Evolutionary conservation across 1,140 invertebrate species (phyloP), one percentile per base, ranked within the genome.

Genomic region (Bombus turneri): DNA sequence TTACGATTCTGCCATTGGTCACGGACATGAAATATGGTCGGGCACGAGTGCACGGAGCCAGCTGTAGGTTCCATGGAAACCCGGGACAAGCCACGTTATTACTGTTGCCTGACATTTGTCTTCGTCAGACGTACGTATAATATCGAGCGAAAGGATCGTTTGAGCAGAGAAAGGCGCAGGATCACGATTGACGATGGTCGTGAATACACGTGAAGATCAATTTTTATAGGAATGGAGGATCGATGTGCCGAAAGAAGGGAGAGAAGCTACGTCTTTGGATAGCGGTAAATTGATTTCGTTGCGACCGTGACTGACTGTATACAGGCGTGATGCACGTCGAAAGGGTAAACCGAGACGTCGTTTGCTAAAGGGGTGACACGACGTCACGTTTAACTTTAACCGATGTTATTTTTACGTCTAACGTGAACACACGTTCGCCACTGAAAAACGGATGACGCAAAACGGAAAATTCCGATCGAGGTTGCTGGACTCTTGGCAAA

Each of bases 11-110:
- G 53, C 71, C 80, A 72, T 73, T 82, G 71, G 71, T 73, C 81
- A 82, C 39, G 71, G 39, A 71, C 83, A 87, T 88, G 87, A 88
- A 83, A 88, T 84, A 88, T 75, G 86, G 69, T 47, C n/a, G 57
- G 22, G 28, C 66, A 18, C 64, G 15, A 41, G 41, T 66, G 31
- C 43, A 47, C 76, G 10, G 62, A 22, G 39, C 39, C 37, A 28
- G 22, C 31, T 71, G 31, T 41, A 53, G n/a, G 39, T 83, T 81
- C 69, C 71, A n/a, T 43, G 86, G 74, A 75, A 75, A 78, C 86
- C 59, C 59, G 62, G 37, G 83, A 74, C 53, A 83, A 41, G 79
- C 76, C 41, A 57, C 86, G 66, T 88, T 88, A 88, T 87, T 87
- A 87, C 75, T 62, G 57, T 64, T 69, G 62, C 28, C 53, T 76